These are phyloP conservation scores for Myrmecophaga tridactyla DNA, from an alignment of 2,113 vertebrate genomes.

Conservation along the genomic window DNA sequence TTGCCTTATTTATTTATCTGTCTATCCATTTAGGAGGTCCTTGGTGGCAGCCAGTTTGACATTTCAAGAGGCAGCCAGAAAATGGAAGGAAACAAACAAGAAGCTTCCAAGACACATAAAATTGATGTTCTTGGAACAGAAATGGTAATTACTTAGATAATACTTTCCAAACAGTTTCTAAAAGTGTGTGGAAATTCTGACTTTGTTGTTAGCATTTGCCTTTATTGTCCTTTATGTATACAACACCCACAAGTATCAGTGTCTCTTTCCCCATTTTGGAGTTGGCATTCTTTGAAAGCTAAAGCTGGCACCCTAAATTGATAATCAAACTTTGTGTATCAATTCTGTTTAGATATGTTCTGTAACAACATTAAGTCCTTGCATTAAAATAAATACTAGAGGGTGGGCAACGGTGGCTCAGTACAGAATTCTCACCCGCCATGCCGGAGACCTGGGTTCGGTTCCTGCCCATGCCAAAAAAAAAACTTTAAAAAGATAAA, in stretches of 20 bases:
- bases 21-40: conserved; percentile 83
- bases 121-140: conserved; percentile 82
- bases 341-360: conserved; percentile 8
- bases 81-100: conserved; percentile 78
- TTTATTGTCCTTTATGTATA: conserved; percentile 46
- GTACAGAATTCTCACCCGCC: too few species aligned
- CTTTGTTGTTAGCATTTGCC: neutral
- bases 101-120: conserved; percentile 79
- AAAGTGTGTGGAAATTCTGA: conserved; percentile 21
- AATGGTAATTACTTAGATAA: conserved; percentile 83
- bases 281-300: neutral
- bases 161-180: conserved; percentile 12
- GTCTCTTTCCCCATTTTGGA: conserved; percentile 4
- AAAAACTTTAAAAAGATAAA: too few species aligned
- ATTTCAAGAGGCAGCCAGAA: conserved; percentile 78
- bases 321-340: neutral
- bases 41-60: conserved; percentile 82
- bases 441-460: too few species aligned
- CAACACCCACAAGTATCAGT: neutral
- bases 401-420: too few species aligned
- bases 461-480: too few species aligned
- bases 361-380: neutral
- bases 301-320: neutral
- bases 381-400: conserved; percentile 19
- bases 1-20: conserved; percentile 56